phyloP scores from a whole-genome alignment of 2,113 vertebrate species.

The Menidia beryllina region DNA sequence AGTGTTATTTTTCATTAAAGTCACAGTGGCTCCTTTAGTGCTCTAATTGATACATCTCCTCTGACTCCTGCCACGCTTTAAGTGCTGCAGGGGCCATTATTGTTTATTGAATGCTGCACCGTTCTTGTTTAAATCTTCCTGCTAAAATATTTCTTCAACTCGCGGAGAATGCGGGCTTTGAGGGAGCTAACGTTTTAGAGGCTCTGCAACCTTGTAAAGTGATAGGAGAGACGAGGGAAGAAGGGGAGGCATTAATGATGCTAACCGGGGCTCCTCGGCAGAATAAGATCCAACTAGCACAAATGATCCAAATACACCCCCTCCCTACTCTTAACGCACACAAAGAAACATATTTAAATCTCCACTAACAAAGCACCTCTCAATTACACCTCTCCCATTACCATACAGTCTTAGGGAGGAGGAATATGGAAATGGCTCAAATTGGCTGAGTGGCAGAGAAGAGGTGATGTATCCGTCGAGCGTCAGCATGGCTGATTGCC shows the following conservation, averaged over 20 bases:
- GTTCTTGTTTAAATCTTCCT: constrained; percentile 61
- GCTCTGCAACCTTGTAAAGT: constrained; percentile 62
- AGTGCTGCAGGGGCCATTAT: constrained; percentile 44
- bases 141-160: constrained; percentile 36
- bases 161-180: constrained; percentile 44
- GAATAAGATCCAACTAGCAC: constrained; percentile 58
- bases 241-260: constrained; percentile 64
- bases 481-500: constrained; percentile 70
- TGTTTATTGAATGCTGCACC: constrained; percentile 60
- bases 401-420: constrained; percentile 68
- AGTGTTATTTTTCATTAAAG: constrained; percentile 56
- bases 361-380: constrained; percentile 74
- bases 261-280: constrained; percentile 56
- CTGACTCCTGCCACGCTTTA: constrained; percentile 50
- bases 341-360: constrained; percentile 75
- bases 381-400: constrained; percentile 78
- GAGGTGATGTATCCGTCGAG: constrained; percentile 63
- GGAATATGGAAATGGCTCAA: constrained; percentile 75
- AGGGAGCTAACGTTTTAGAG: constrained; percentile 31
- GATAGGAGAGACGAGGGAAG: constrained; percentile 45
- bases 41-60: constrained; percentile 70
- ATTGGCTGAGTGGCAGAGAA: constrained; percentile 54
- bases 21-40: constrained; percentile 54
- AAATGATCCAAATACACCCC: constrained; percentile 60
- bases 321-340: constrained; percentile 50